Base-by-base conservation (phyloP, 2,888 invertebrate genomes). In the Adela reaumurella region DNA sequence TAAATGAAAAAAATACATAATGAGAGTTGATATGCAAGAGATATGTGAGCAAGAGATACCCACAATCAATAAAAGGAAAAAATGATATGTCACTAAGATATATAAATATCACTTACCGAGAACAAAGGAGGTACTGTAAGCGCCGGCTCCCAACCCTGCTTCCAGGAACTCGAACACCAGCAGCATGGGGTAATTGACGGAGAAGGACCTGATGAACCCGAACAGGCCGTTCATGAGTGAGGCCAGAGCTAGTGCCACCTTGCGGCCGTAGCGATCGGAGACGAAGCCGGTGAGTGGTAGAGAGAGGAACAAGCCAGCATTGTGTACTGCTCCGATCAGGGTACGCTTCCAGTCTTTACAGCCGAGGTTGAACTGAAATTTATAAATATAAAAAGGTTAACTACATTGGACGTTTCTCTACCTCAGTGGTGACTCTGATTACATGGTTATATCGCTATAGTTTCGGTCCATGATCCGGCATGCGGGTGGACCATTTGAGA, bases 331-430 rank as follows among this genome's bases (percentile, higher is more conserved):
- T 1, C 90, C 90, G 43, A 90, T 84, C 46, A 90, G 59, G 0
- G 89, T 83, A 50, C 89, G 68, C 63, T 87, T 88, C 89, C 89
- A 89, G 55, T 84, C 70, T 52, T 83, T 78, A 55, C 89, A 89
- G 43, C 82, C 83, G 4, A 89, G 67, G 57, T 81, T 60, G 62
- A 86, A 88, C 88, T 89, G 66, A 42, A 79, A 78, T 50, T 62
- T 62, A 56, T n/a, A n/a, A n/a, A n/a, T n/a, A n/a, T n/a, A n/a
- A n/a, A n/a, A n/a, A n/a, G n/a, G n/a, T n/a, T n/a, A n/a, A n/a
- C n/a, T n/a, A n/a, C n/a, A n/a, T n/a, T n/a, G n/a, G n/a, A n/a
- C n/a, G n/a, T n/a, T n/a, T n/a, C n/a, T n/a, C n/a, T n/a, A n/a
- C n/a, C n/a, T n/a, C n/a, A n/a, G n/a, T n/a, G n/a, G n/a, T n/a